A percentile compares a stretch with the other conserved stretches of the same genome.
phyloP scores from a whole-genome alignment of 1,140 invertebrate species.

The Ostrea edulis region DNA sequence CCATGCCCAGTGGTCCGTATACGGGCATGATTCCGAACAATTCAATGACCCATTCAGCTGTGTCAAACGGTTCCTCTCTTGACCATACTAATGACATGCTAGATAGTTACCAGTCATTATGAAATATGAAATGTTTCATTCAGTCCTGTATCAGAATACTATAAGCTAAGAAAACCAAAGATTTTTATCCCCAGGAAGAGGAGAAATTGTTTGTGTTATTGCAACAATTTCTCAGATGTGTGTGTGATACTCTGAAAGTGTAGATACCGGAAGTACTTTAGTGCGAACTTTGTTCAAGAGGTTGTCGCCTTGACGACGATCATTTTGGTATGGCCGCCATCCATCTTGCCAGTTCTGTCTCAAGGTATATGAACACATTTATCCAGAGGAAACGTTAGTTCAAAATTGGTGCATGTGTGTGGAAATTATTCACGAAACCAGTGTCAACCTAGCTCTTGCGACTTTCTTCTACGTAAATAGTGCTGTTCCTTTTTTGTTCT shows the following conservation, averaged over 20 bases:
- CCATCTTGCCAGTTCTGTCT: constrained; percentile 38
- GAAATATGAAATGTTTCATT: background rate
- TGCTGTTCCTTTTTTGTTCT: constrained; percentile 32
- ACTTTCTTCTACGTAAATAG: constrained; percentile 14
- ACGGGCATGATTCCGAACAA: constrained; percentile 37
- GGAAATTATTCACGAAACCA: constrained; percentile 7
- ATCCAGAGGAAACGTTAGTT: constrained; percentile 8
- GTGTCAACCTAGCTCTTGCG: constrained; percentile 14
- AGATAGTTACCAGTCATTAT: constrained; percentile 46
- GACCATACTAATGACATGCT: constrained; percentile 42
- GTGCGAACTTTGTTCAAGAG: background rate
- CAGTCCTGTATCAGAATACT: background rate
- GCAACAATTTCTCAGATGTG: background rate
- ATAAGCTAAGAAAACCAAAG: constrained; percentile 39
- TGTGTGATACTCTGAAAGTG: constrained; percentile 15
- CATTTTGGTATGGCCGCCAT: constrained; percentile 27
- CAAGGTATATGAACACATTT: constrained; percentile 17
- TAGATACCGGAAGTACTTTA: background rate
- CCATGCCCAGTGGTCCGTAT: constrained; percentile 51
- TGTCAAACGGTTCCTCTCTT: constrained; percentile 42
- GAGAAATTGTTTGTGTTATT: background rate
- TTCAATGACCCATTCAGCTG: constrained; percentile 35
- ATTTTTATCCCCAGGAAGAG: constrained; percentile 16
- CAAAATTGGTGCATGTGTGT: constrained; percentile 16
- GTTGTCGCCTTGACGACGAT: background rate